Evolutionary conservation across 1,140 invertebrate species (phyloP).

Genomic region (Drosophila elegans): DNA sequence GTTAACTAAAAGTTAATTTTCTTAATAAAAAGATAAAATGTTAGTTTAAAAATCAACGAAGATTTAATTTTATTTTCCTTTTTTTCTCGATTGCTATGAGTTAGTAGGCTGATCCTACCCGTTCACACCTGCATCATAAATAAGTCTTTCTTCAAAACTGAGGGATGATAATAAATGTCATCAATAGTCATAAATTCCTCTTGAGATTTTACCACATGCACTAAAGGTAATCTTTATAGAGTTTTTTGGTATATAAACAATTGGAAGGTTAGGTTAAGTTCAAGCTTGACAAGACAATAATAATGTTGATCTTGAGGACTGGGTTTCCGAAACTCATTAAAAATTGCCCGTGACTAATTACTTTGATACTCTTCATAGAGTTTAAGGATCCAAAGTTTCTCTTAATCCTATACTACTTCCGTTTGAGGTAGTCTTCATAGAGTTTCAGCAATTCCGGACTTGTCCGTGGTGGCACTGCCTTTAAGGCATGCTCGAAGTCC

Average conservation of each 20-base stretch:
- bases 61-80: no score
- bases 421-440: constrained; percentile 86
- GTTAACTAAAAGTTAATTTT: not conserved
- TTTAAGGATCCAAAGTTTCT: not conserved
- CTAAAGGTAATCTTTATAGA: not conserved
- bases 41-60: not conserved
- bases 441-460: constrained; percentile 88
- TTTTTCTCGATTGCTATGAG: no score
- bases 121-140: no score
- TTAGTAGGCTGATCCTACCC: no score
- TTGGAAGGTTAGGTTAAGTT: not conserved
- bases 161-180: no score
- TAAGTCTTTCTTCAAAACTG: no score
- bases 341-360: no score
- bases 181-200: not conserved
- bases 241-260: not conserved
- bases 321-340: not conserved
- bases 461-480: constrained; percentile 90
- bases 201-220: no score
- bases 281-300: no score
- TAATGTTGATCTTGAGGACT: no score
- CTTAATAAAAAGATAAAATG: not conserved
- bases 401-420: constrained; percentile 12
- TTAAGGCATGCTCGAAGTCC: constrained; percentile 90
- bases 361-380: no score